Conservation (phyloP, 2,113 vertebrate species). For the Sus scrofa region T2T-Sscrofa CM000817.6:80001001-80001500, state of each 20-base stretch:
- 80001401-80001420: neutral
- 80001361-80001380: neutral
- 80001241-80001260: accelerated
- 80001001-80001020: too few species aligned
- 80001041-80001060: too few species aligned
- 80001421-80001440: accelerated
- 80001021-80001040: too few species aligned
- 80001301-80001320: accelerated
- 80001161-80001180: neutral
- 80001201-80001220: too few species aligned
- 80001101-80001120: neutral
- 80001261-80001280: accelerated
- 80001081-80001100: too few species aligned
- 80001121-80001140: neutral
- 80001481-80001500: neutral
- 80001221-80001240: accelerated
- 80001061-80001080: too few species aligned
- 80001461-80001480: neutral
- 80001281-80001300: neutral
- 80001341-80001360: accelerated
- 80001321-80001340: accelerated
- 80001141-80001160: neutral
- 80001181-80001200: accelerated
- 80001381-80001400: accelerated
- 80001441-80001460: accelerated